Base-by-base conservation (phyloP, 2,113 vertebrate species). In the Myotis lucifugus region DNA sequence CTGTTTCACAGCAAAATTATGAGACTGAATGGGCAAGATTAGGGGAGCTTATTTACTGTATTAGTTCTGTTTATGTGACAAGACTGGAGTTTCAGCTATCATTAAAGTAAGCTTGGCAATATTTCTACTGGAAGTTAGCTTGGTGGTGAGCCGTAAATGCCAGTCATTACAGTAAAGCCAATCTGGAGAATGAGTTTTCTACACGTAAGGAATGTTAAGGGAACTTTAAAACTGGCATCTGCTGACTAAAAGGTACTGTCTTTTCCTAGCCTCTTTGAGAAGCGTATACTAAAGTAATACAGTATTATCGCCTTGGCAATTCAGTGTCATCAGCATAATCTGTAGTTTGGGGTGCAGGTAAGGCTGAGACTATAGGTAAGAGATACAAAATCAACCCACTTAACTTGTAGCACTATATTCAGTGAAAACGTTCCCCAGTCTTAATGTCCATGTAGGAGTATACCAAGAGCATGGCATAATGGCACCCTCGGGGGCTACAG, bases 141-240 rank as follows among this genome's bases (percentile, higher is more conserved):
- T 95, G 76, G 74, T 76, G 77, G 50, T 94, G 86, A 92, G 74
- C 50, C 48, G 70, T 92, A 82, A 95, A 79, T n/a, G 66, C 40
- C 89, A 88, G 50, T 86, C 74, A 92, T 90, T 88, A 94, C 9
- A 91, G 78, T 87, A 88, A 96, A 95, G 73, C 59, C 67, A 84
- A 95, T 95, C 83, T 61, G 42, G 56, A 73, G 29, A 95, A 95
- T 78, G 86, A 89, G 70, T 79, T 90, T 95, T 94, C 78, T 73
- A 72, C 76, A 86, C 72, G 61, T 11, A 34, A 72, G 27, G 74
- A 92, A 59, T 42, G 25, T 95, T 91, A 94, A 88, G 52, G 59
- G 66, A 85, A 77, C 50, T 73, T 87, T 88, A 88, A 91, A 93
- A 77, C 40, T 74, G 48, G 27, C 59, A 91, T 82, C 94, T 93